Conservation (phyloP, 2,113 vertebrate genomes). For the Cheirogaleus medius region DNA sequence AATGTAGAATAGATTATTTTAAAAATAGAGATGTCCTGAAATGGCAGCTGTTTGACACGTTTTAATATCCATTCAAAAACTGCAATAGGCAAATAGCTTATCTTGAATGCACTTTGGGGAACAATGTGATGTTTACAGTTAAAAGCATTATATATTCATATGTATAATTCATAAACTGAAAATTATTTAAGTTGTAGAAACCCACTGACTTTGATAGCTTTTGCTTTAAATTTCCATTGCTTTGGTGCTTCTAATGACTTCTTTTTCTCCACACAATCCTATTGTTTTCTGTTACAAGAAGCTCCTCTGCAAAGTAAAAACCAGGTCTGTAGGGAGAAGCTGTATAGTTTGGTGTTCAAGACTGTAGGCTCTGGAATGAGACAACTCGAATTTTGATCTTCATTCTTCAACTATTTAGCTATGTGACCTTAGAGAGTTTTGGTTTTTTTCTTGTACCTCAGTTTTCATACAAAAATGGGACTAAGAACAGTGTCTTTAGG, state of each 20-base stretch:
- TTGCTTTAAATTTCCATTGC: constrained; percentile 6
- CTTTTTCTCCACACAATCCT: background rate
- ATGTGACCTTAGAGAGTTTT: background rate
- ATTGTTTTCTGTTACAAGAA: background rate
- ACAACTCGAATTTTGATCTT: background rate
- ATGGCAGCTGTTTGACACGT: background rate
- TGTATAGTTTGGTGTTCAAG: background rate
- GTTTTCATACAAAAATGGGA: background rate
- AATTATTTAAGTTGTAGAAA: constrained; percentile 36
- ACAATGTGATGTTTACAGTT: constrained; percentile 45
- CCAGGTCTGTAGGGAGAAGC: background rate
- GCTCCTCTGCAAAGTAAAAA: background rate
- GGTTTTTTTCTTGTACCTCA: background rate
- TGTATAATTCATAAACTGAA: constrained; percentile 64
- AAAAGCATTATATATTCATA: constrained; percentile 43
- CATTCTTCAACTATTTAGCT: background rate
- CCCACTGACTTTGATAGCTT: constrained; percentile 1
- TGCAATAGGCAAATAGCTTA: background rate
- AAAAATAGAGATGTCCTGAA: constrained; percentile 41
- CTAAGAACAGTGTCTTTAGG: background rate
- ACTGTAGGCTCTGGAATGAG: background rate
- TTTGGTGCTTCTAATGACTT: constrained; percentile 13
- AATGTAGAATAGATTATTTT: background rate
- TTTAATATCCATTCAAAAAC: constrained; percentile 42
- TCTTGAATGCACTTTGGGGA: background rate